Evolutionary conservation across 2,888 invertebrate genomes (phyloP), one percentile per base, ranked within the genome.

Genomic region (Buathra laborator): DNA sequence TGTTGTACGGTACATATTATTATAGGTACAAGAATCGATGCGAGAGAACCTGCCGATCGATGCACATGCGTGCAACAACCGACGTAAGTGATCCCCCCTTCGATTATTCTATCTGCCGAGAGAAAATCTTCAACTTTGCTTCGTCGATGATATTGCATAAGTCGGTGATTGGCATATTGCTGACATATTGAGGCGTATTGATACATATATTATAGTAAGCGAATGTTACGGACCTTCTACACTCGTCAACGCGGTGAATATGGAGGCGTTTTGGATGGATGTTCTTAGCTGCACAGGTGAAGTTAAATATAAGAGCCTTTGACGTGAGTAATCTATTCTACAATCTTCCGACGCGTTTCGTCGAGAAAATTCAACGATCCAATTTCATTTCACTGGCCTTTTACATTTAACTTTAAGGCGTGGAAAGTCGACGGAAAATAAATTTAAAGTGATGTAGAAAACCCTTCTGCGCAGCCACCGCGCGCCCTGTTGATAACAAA

Each of bases 91-190:
- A 83, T 83, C 78, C 66, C 74, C 78, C 66, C 74, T 68, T 44
- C 68, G 78, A 83, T 78, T 70, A 74, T 78, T 78, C 68, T 46
- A 29, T 74, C 48, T 62, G 19, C 56, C 66, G 71, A 66, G 70
- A 67, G 51, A 76, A 53, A 66, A 76, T 72, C 64, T 84, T 74
- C 76, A 56, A n/a, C 46, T 67, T 66, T 44, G 66, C 29, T 44
- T 53, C 62, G 43, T 12, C 70, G 66, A 76, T 76, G 84, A 84
- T 80, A n/a, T 84, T 84, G 84, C 84, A 80, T 56, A 81, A 84
- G 66, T 51, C 76, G 64, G 9, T 84, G 84, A 84, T 84, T 84
- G 84, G 84, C 84, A 84, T 84, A 84, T 84, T 84, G 80, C 84
- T 84, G 84, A 84, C 84, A 84, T 84, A 84, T 84, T 51, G 84